phyloP scores from a whole-genome alignment of 2,888 invertebrate genomes.

The Machimus atricapillus region DNA sequence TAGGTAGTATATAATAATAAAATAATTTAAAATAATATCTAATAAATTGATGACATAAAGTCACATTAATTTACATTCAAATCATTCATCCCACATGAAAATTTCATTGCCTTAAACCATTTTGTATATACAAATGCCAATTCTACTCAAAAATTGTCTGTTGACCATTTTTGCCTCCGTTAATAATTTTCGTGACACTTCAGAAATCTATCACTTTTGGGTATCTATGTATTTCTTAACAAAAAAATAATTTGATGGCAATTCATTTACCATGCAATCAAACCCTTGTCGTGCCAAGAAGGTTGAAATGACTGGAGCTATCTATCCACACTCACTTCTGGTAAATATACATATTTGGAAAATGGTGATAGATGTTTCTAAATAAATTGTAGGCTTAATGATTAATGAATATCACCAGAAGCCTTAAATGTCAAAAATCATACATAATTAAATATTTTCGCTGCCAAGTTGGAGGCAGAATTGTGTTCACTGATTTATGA shows the following conservation, averaged over 20 bases:
- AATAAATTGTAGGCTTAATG: not conserved
- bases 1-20: too few relatives aligned
- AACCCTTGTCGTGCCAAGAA: not conserved
- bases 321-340: not conserved
- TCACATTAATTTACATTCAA: not conserved
- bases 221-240: not conserved
- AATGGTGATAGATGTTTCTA: not conserved
- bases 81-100: not conserved
- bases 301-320: not conserved
- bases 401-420: not conserved
- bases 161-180: not conserved
- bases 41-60: too few relatives aligned
- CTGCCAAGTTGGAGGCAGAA: not conserved
- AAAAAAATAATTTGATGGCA: not conserved
- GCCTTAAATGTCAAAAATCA: not conserved
- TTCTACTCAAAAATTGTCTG: not conserved
- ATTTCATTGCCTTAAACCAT: not conserved
- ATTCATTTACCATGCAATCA: not conserved
- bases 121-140: not conserved
- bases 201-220: not conserved
- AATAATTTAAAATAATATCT: too few relatives aligned
- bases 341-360: not conserved
- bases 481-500: not conserved
- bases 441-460: not conserved
- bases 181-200: not conserved